Conservation (phyloP, 2,888 invertebrate genomes). For the Norana najaformis region DNA sequence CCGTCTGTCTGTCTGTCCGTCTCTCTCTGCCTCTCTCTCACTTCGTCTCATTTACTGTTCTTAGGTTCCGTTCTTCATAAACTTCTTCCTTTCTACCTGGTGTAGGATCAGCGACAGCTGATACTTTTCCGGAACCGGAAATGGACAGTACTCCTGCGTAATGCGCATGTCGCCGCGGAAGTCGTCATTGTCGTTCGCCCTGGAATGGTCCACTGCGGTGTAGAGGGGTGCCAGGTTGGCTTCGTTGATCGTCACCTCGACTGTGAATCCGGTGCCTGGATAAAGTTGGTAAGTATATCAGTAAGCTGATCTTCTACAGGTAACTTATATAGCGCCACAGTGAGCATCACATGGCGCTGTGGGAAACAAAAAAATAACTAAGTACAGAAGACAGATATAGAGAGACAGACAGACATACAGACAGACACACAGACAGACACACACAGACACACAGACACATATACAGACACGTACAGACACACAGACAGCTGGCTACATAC, state of each 20-base stretch:
- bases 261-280: constrained; percentile 42
- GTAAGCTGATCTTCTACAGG: too few relatives aligned
- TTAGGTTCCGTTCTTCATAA: background rate
- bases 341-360: too few relatives aligned
- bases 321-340: too few relatives aligned
- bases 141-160: constrained; percentile 52
- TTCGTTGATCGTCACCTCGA: constrained; percentile 41
- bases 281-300: background rate
- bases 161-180: constrained; percentile 37
- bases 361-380: too few relatives aligned
- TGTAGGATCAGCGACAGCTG: constrained; percentile 52
- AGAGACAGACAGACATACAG: too few relatives aligned
- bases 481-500: too few relatives aligned
- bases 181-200: constrained; percentile 44
- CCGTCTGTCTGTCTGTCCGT: too few relatives aligned
- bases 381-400: too few relatives aligned
- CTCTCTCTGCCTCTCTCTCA: background rate
- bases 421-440: too few relatives aligned
- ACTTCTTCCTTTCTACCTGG: constrained; percentile 46
- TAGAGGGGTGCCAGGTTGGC: constrained; percentile 46
- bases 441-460: too few relatives aligned
- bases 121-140: constrained; percentile 57
- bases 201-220: constrained; percentile 44
- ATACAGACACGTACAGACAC: too few relatives aligned
- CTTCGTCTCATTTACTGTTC: background rate